Percentiles rank a stretch among this genome's conserved stretches.
phyloP scores from a whole-genome alignment of 2,888 invertebrate genomes.

The Drosophila subquinaria region DNA sequence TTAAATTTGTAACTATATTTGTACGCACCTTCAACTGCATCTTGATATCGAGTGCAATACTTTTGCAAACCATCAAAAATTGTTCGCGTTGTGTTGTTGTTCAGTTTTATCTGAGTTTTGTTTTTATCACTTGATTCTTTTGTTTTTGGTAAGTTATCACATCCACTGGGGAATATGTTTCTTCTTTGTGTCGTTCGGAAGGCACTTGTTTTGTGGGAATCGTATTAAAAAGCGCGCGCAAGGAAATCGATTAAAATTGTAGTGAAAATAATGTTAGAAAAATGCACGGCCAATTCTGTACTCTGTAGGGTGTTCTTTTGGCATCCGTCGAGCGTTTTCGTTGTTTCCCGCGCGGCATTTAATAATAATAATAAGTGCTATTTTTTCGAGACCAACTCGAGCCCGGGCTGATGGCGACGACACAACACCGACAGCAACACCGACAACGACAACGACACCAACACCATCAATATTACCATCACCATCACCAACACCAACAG shows the following conservation, averaged over 20 bases:
- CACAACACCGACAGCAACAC: conserved; percentile 45
- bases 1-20: not conserved
- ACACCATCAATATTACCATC: conserved; percentile 25
- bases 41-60: conserved; percentile 64
- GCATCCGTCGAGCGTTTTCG: conserved; percentile 62
- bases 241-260: conserved; percentile 6
- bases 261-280: not conserved
- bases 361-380: conserved; percentile 77
- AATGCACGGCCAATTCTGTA: conserved; percentile 22
- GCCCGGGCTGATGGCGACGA: conserved; percentile 63
- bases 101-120: conserved; percentile 63
- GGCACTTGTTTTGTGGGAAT: conserved; percentile 40
- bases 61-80: conserved; percentile 78
- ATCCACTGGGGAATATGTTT: conserved; percentile 33
- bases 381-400: conserved; percentile 74
- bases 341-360: conserved; percentile 71
- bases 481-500: conserved; percentile 16
- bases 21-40: conserved; percentile 81
- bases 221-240: conserved; percentile 37
- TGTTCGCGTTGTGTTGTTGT: conserved; percentile 34
- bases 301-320: conserved; percentile 29
- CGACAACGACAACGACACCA: conserved; percentile 49
- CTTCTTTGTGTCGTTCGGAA: conserved; percentile 2
- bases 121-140: conserved; percentile 55
- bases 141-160: conserved; percentile 66